Evolutionary conservation across 2,797 vertebrate genomes (phyloP).

Genomic region (Aotus griseimembra): DNA sequence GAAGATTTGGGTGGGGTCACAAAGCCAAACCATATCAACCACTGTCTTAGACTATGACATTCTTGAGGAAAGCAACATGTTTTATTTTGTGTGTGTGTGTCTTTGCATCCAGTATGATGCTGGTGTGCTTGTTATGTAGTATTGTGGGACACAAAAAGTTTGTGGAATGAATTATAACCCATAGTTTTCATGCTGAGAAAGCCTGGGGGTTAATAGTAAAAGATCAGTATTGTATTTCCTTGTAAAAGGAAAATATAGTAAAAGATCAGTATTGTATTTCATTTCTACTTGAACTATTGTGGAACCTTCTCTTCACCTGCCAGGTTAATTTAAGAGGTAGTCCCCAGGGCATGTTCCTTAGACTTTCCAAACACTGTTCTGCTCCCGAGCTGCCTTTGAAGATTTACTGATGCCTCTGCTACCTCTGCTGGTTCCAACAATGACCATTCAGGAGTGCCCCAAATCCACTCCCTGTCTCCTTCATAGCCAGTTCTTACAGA

Average conservation of each 20-base stretch:
- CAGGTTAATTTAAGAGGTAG: not conserved
- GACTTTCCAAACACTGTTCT: not conserved
- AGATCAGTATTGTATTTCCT: not conserved
- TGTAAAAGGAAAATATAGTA: not conserved
- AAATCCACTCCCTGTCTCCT: not conserved
- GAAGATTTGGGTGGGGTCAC: not conserved
- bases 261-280: not conserved
- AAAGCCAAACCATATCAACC: not conserved
- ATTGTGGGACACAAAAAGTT: not conserved
- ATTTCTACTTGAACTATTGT: not conserved
- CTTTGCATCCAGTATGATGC: not conserved
- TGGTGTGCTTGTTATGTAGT: not conserved
- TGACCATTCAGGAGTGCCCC: not conserved
- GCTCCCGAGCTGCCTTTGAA: not conserved
- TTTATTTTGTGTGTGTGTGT: not conserved
- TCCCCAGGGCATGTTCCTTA: not conserved
- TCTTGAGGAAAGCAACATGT: not conserved
- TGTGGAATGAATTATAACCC: not conserved
- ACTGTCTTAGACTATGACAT: not conserved
- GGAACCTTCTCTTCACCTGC: not conserved
- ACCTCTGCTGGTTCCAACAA: not conserved
- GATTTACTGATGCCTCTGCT: not conserved
- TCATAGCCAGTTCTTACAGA: not conserved
- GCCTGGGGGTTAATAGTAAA: not conserved
- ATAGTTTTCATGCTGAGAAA: constrained; percentile 19